Evolutionary conservation across 1,140 invertebrate genomes (phyloP), one percentile per base, ranked within the genome.

Genomic region (Heliconius nattereri): DNA sequence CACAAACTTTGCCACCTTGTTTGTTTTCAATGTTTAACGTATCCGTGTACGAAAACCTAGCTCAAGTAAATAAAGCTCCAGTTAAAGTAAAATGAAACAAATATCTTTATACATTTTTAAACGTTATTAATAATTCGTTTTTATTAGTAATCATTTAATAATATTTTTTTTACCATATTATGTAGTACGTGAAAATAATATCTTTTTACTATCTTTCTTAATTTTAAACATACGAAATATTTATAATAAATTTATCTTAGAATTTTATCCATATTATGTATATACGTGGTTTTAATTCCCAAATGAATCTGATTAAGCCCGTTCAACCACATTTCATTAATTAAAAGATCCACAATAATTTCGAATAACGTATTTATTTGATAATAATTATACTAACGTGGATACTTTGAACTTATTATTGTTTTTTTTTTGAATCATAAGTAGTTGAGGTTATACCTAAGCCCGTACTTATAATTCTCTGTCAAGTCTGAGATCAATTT

Each of bases 221-320:
- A 66, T 7, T 9, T 60, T 66, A 29, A 66, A 6, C 3, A 5
- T 66, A 66, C 40, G 0, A 45, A 45, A 45, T 60, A 26, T 60
- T 23, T 2, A 60, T 29, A 23, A 29, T 66, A 13, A 66, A 6
- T 66, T 13, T 0, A 26, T 60, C 57, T 60, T 60, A 60, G 23
- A 11, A 60, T 60, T 60, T 60, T 60, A 60, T 60, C n/a, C 8
- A 60, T 60, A 60, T 60, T 66, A 66, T 66, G 60, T 29, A 35
- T 6, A 3, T 32, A 26, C 23, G 3, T n/a, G 13, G 13, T 66
- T 66, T 66, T 29, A 66, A 60, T 60, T 60, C 23, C 23, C 57
- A 60, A 60, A 60, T 60, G 57, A 66, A 66, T 29, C 60, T 66
- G 60, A 66, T 66, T 66, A 66, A 66, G 60, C 23, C 13, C 26